phyloP scores from a whole-genome alignment of 2,113 vertebrate species.

The Syngnathus scovelli region DNA sequence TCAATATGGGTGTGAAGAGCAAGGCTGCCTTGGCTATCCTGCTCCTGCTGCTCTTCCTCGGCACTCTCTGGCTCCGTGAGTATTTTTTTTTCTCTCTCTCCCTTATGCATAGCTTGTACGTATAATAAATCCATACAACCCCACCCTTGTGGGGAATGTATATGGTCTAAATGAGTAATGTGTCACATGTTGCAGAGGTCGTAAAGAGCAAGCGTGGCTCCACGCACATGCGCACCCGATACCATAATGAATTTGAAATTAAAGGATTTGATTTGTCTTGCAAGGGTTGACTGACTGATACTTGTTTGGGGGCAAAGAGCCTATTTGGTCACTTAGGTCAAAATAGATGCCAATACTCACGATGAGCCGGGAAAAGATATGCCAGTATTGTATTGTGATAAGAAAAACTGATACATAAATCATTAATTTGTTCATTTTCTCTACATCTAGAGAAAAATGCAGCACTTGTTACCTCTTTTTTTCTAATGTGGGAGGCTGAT shows the following conservation, averaged over 20 bases:
- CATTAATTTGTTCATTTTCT: not conserved
- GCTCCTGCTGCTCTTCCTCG: constrained; percentile 62
- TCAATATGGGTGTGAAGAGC: constrained; percentile 58
- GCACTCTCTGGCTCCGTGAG: constrained; percentile 67
- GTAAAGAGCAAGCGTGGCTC: constrained; percentile 10
- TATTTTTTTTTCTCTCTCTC: constrained; percentile 31
- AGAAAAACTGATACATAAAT: not conserved
- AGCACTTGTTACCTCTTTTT: not conserved
- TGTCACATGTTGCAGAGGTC: constrained; percentile 47
- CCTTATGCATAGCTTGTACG: constrained; percentile 15
- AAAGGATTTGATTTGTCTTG: not conserved
- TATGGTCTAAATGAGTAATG: constrained; percentile 29
- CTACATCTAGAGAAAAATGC: not conserved
- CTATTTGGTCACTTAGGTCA: not conserved
- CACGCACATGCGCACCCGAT: not conserved
- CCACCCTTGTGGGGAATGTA: constrained; percentile 40
- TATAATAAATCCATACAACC: constrained; percentile 28
- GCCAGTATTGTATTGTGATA: not conserved
- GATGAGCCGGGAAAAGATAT: not conserved
- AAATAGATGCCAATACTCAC: not conserved
- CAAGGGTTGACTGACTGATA: not conserved
- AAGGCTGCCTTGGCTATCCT: constrained; percentile 61
- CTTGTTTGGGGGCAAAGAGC: not conserved
- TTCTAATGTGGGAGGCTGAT: not conserved
- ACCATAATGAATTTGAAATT: not conserved